These are phyloP conservation scores for Phalanger gymnotis DNA, from an alignment of 2,797 vertebrate species.

Conservation along the genomic window DNA sequence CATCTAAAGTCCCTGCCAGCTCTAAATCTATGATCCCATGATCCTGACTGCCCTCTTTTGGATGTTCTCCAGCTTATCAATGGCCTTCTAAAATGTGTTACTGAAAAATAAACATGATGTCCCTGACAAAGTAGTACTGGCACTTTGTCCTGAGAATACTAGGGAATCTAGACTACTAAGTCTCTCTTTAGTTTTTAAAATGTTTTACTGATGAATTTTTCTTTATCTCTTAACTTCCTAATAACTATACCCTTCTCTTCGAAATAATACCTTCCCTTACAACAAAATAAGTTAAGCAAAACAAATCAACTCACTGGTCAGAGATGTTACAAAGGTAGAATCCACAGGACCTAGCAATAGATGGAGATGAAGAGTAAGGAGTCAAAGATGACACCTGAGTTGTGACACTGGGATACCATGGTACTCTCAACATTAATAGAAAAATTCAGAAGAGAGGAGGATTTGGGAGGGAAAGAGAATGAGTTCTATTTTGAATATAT, in stretches of 20 bases:
- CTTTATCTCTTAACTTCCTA: not conserved
- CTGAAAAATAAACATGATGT: not conserved
- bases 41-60: not conserved
- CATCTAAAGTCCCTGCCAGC: not conserved
- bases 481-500: not conserved
- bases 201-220: not conserved
- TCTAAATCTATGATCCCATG: not conserved
- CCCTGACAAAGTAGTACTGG: not conserved
- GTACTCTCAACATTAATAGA: not conserved
- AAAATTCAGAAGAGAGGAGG: not conserved
- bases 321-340: not conserved
- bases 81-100: not conserved
- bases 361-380: not conserved
- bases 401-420: not conserved
- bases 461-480: not conserved
- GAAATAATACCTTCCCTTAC: not conserved
- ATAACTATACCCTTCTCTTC: not conserved
- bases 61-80: not conserved
- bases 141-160: not conserved
- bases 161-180: not conserved
- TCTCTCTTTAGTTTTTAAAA: not conserved
- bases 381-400: not conserved
- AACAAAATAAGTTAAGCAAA: not conserved
- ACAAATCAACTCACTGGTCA: not conserved
- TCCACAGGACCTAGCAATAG: not conserved